These are phyloP conservation scores for Oscheius sp. DNA, from an alignment of 2,888 invertebrate genomes.

Conservation along the genomic window DNA sequence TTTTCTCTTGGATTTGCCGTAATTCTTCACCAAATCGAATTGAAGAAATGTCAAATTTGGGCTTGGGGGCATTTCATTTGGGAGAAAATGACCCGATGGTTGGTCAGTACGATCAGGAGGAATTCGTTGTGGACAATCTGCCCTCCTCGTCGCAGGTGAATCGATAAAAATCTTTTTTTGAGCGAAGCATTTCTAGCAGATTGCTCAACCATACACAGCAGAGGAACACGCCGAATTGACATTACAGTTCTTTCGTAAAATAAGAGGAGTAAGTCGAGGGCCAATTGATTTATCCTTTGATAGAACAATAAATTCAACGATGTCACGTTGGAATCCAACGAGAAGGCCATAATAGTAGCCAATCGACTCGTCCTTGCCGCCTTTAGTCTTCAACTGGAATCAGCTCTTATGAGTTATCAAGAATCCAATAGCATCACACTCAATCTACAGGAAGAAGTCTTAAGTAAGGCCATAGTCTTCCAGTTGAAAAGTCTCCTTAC, in stretches of 20 bases:
- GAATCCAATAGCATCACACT: background rate
- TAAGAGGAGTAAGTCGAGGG: background rate
- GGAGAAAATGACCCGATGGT: slow-evolving; percentile 10
- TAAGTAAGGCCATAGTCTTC: background rate
- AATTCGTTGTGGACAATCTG: background rate
- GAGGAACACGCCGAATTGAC: slow-evolving; percentile 22
- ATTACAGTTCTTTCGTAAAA: slow-evolving; percentile 21
- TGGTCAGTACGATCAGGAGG: background rate
- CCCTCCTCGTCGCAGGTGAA: slow-evolving; percentile 9
- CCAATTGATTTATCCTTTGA: background rate
- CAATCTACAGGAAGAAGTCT: slow-evolving; percentile 10
- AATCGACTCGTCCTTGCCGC: slow-evolving; percentile 55
- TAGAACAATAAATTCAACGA: slow-evolving; percentile 31
- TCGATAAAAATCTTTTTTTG: background rate
- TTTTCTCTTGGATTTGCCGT: too few relatives aligned
- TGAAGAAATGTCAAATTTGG: background rate
- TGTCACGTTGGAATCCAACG: slow-evolving; percentile 41
- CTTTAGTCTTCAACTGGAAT: slow-evolving; percentile 45
- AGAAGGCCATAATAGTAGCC: slow-evolving; percentile 33
- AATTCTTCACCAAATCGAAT: background rate
- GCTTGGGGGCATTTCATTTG: background rate
- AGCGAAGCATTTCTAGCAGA: background rate
- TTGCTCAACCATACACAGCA: background rate
- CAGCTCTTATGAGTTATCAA: slow-evolving; percentile 39
- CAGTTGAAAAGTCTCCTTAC: background rate